Conservation (phyloP, 2,113 vertebrate species). For the Neoarius graeffei region DNA sequence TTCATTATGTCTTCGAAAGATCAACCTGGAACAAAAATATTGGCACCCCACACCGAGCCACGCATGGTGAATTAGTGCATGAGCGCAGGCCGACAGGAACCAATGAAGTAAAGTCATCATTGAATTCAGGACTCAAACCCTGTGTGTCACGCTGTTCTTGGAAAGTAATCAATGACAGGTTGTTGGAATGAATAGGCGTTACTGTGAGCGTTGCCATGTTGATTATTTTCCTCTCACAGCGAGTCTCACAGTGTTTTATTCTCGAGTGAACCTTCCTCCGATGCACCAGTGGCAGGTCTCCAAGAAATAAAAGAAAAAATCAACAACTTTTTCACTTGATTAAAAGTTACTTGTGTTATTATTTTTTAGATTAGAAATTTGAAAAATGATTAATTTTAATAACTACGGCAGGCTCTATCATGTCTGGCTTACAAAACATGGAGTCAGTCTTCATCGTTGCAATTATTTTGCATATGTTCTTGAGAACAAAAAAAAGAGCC, state of each 20-base stretch:
- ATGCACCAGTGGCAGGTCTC: neutral
- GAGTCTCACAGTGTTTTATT: neutral
- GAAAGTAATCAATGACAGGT: too few relatives aligned
- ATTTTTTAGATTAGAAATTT: neutral
- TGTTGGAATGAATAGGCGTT: too few relatives aligned
- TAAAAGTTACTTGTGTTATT: neutral
- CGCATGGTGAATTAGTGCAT: too few relatives aligned
- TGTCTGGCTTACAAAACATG: neutral
- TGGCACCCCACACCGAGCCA: neutral
- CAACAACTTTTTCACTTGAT: neutral
- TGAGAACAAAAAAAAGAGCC: neutral
- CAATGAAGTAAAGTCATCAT: too few relatives aligned
- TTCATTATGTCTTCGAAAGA: neutral
- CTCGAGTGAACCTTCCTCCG: neutral
- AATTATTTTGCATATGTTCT: slow-evolving; percentile 5
- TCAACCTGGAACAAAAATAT: neutral
- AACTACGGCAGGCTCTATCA: neutral
- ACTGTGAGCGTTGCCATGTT: too few relatives aligned
- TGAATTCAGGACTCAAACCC: too few relatives aligned
- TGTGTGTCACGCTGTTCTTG: too few relatives aligned
- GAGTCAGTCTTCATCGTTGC: neutral
- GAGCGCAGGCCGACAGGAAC: too few relatives aligned
- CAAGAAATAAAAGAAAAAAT: neutral
- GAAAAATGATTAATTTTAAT: neutral
- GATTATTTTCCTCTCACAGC: too few relatives aligned